Percentiles rank a stretch among this genome's conserved stretches.
Evolutionary conservation across 2,888 invertebrate species (phyloP).

Genomic region (Rhaphigaster nebulosa): DNA sequence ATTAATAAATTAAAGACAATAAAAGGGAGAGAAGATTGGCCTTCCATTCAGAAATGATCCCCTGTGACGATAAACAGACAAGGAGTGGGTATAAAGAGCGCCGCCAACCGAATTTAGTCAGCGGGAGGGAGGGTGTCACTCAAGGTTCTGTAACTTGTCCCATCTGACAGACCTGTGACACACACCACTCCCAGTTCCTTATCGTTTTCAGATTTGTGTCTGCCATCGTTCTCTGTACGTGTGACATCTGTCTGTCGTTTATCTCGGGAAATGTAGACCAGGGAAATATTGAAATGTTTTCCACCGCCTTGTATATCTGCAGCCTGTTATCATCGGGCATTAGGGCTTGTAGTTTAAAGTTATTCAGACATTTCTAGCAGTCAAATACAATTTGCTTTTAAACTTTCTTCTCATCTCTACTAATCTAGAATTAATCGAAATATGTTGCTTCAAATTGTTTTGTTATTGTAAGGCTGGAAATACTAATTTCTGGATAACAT

Average conservation of each 20-base stretch:
- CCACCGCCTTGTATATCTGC: slow-evolving; percentile 23
- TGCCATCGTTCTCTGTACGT: slow-evolving; percentile 19
- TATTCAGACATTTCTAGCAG: neutral
- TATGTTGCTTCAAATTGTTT: neutral
- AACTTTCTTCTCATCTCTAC: neutral
- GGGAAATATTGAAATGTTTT: slow-evolving; percentile 38
- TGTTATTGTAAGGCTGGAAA: too few species aligned
- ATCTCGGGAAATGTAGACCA: slow-evolving; percentile 32
- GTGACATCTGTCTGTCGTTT: slow-evolving; percentile 38
- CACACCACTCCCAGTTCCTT: slow-evolving; percentile 42
- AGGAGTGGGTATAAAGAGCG: neutral
- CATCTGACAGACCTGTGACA: slow-evolving; percentile 32
- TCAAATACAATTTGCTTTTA: neutral
- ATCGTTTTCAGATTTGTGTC: slow-evolving; percentile 47
- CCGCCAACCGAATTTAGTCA: neutral
- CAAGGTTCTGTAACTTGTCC: slow-evolving; percentile 33
- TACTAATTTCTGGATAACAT: too few species aligned
- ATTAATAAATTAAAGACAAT: neutral
- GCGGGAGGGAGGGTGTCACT: neutral
- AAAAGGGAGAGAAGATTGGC: neutral
- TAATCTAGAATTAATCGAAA: neutral
- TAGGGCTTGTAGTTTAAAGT: neutral
- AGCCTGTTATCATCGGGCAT: neutral
- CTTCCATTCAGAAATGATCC: neutral
- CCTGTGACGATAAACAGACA: neutral